Evolutionary conservation across 1,140 invertebrate species (phyloP).

Genomic region (Pteromalus puparum): DNA sequence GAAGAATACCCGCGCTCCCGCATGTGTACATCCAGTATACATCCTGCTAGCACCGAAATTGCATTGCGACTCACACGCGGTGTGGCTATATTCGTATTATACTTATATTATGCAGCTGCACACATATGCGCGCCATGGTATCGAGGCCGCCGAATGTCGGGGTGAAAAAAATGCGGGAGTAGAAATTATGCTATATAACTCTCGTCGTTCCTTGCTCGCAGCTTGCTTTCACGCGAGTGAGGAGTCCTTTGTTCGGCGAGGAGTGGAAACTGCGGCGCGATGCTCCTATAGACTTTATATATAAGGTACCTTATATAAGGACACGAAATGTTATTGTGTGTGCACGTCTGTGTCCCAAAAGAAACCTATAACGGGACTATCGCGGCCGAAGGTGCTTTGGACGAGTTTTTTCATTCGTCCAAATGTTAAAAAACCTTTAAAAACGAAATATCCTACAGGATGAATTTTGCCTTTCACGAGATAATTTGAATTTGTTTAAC

Average conservation of each 20-base stretch:
- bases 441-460: too few relatives aligned
- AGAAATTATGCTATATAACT: slow-evolving; percentile 22
- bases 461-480: too few relatives aligned
- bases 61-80: slow-evolving; percentile 51
- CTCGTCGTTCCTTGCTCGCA: not conserved
- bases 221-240: slow-evolving; percentile 22
- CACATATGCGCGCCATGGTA: too few relatives aligned
- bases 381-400: too few relatives aligned
- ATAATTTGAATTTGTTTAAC: too few relatives aligned
- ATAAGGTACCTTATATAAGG: not conserved
- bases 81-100: too few relatives aligned
- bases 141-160: not conserved
- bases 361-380: not conserved
- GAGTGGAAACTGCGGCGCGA: not conserved
- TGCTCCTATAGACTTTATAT: not conserved
- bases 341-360: not conserved
- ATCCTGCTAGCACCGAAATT: not conserved
- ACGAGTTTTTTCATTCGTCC: too few relatives aligned
- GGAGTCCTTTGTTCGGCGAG: slow-evolving; percentile 23
- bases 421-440: too few relatives aligned
- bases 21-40: not conserved
- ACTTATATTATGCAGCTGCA: too few relatives aligned
- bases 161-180: slow-evolving; percentile 36
- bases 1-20: too few relatives aligned
- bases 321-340: not conserved